Evolutionary conservation across 2,888 invertebrate species (phyloP).

Genomic region (Campopleginae sp.): DNA sequence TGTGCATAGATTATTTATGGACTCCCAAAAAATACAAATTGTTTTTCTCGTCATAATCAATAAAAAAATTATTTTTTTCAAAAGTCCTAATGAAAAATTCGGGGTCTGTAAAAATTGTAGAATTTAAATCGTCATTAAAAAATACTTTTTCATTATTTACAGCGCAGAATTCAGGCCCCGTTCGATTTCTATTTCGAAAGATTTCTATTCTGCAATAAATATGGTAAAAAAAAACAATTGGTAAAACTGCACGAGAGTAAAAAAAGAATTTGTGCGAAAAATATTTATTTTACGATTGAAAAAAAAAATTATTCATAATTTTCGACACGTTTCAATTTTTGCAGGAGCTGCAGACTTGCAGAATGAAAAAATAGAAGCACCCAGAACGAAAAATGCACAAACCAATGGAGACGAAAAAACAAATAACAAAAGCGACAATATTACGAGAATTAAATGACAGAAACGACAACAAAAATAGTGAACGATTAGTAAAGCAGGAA

Average conservation of each 20-base stretch:
- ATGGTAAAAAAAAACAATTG: constrained; percentile 4
- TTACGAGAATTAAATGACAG: constrained; percentile 47
- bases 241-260: constrained; percentile 15
- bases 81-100: neutral
- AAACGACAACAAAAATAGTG: constrained; percentile 41
- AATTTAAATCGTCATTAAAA: neutral
- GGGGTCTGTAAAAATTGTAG: neutral
- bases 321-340: neutral
- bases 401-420: constrained; percentile 31
- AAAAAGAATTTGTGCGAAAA: neutral
- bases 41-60: neutral
- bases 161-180: neutral
- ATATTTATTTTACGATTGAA: neutral
- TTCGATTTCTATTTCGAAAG: neutral
- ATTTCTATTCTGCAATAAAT: neutral
- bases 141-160: neutral
- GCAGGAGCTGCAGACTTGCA: neutral
- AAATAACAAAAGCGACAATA: constrained; percentile 29
- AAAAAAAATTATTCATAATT: constrained; percentile 8
- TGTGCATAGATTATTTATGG: neutral
- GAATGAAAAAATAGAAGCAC: constrained; percentile 22
- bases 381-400: constrained; percentile 11
- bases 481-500: constrained; percentile 66
- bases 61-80: too few species aligned
- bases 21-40: neutral